Evolutionary conservation across 2,888 invertebrate species (phyloP).

Genomic region (Ceramica pisi): DNA sequence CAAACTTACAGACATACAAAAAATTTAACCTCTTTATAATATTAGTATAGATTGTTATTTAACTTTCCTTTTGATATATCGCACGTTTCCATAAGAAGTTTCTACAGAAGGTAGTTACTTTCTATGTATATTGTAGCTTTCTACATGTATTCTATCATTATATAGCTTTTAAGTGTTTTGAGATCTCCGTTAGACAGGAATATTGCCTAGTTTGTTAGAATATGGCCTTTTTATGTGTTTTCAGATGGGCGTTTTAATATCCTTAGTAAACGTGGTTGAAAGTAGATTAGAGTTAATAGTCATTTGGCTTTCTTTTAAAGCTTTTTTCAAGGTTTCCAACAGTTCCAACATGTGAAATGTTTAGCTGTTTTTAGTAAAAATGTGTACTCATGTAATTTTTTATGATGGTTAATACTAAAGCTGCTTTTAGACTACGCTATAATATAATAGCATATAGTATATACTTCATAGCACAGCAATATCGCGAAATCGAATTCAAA

Average conservation of each 20-base stretch:
- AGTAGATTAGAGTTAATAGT: neutral
- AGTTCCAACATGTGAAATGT: no score
- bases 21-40: no score
- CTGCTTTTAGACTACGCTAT: no score
- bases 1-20: no score
- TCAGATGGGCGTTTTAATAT: neutral
- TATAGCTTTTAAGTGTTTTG: constrained; percentile 20
- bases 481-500: no score
- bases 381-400: no score
- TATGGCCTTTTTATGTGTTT: neutral
- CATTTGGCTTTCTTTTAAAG: neutral
- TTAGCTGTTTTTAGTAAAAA: no score
- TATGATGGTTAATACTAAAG: no score
- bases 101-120: neutral
- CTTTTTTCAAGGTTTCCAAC: no score
- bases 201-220: neutral
- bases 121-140: constrained; percentile 28
- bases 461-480: no score
- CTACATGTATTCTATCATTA: constrained; percentile 11
- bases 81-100: neutral
- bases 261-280: neutral
- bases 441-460: no score
- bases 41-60: neutral
- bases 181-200: constrained; percentile 4
- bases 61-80: constrained; percentile 21